Base-by-base conservation (phyloP, 2,113 vertebrate species). In the Macaca mulatta region DNA sequence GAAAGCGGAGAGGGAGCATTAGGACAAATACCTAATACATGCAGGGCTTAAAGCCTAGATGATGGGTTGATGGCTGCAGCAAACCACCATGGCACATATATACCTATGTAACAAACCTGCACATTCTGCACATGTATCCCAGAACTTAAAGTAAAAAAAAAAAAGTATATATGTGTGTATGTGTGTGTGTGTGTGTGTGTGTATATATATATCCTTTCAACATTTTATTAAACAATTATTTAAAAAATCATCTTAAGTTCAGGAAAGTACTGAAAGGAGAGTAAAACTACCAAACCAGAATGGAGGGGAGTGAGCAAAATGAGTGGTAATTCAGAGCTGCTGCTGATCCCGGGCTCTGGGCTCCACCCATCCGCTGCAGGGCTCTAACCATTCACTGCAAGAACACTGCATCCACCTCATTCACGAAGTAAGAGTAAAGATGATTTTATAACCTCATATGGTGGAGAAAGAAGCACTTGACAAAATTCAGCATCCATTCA, bases 151-250 rank as follows among this genome's bases (percentile, higher is more conserved):
- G 52, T 20, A 55, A 55, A 55, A 52, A 16, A 52, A 52, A 52
- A 52, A 52, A 43, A 43, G 43, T 43, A 43, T 50, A 50, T 50
- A 16, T 50, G 50, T 45, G 45, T 45, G 40, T 40, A 4, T 40
- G 45, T 45, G 2, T 48, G 48, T 3, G 48, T 48, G 48, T 50
- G 48, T 50, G 12, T 7, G 18, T 7, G 18, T 18, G 5, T 52
- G 0, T 55, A 0, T 55, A 0, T 55, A 0, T 20, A 48, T 48
- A 38, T 14, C 4, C 2, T 59, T 80, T 59, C 14, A 57, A 55
- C 64, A 35, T 43, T 48, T 86, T 67, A 85, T n/a, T 85, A 90
- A 85, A 40, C 30, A 67, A n/a, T 77, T 61, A 16, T 70, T 92
- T 50, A 78, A 88, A 91, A 86, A 86, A 48, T 95, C 32, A 69